phyloP scores from a whole-genome alignment of 2,113 vertebrate genomes.

The Scalopus aquaticus region DNA sequence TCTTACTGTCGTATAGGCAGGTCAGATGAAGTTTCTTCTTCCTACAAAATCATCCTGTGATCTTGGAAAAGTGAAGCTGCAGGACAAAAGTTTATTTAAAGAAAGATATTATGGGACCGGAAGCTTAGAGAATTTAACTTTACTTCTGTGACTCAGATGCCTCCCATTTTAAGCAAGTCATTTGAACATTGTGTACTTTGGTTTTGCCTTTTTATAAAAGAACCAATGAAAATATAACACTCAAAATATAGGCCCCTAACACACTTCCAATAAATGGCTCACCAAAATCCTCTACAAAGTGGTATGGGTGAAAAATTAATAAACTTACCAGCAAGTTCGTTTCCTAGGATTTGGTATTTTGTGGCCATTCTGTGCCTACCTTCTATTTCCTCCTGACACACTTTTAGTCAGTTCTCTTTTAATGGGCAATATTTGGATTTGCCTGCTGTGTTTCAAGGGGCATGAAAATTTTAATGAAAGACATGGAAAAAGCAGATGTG shows the following conservation, averaged over 20 bases:
- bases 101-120: slow-evolving; percentile 65
- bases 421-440: neutral
- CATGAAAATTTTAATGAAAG: slow-evolving; percentile 14
- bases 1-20: neutral
- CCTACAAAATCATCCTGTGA: slow-evolving; percentile 52
- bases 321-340: neutral
- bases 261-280: slow-evolving; percentile 31
- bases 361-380: neutral
- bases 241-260: slow-evolving; percentile 29
- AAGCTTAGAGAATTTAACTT: slow-evolving; percentile 64
- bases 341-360: slow-evolving; percentile 2
- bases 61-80: slow-evolving; percentile 40
- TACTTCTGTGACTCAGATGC: slow-evolving; percentile 68
- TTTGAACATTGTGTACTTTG: slow-evolving; percentile 69
- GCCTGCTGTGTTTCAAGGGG: neutral
- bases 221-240: slow-evolving; percentile 59
- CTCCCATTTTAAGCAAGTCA: slow-evolving; percentile 65
- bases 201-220: slow-evolving; percentile 64
- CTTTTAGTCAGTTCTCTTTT: neutral
- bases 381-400: neutral
- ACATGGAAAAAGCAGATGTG: neutral
- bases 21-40: slow-evolving; percentile 57
- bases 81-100: slow-evolving; percentile 65
- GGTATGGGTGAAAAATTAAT: slow-evolving; percentile 34
- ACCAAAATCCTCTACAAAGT: slow-evolving; percentile 19